A percentile compares a stretch with the other conserved stretches of the same genome.
These are phyloP conservation scores for Rhynchophorus ferrugineus DNA, from an alignment of 1,140 invertebrate genomes.

Conservation along the genomic window DNA sequence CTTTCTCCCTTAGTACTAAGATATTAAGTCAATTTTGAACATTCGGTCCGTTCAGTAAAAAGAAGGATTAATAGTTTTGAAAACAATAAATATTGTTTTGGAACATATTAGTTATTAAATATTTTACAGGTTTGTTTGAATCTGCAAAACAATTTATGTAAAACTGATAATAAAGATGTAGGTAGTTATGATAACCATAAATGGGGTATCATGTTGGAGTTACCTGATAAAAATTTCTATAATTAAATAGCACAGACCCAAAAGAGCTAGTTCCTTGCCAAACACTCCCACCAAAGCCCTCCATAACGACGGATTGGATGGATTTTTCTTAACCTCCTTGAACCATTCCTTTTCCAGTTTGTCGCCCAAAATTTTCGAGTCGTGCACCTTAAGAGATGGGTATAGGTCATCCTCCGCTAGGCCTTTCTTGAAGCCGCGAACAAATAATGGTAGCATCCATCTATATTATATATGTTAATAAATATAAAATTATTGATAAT, in stretches of 20 bases:
- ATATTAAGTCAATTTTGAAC: no score
- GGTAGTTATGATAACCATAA: background rate
- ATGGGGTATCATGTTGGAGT: conserved; percentile 12
- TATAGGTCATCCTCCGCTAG: conserved; percentile 29
- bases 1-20: no score
- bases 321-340: conserved; percentile 32
- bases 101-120: no score
- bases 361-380: conserved; percentile 44
- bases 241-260: conserved; percentile 19
- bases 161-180: background rate
- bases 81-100: no score
- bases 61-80: no score
- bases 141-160: background rate
- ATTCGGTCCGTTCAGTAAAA: no score
- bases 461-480: conserved; percentile 23
- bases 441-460: conserved; percentile 36
- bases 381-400: conserved; percentile 15
- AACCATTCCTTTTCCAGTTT: conserved; percentile 49
- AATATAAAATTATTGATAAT: background rate
- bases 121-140: no score
- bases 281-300: conserved; percentile 27
- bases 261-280: conserved; percentile 15
- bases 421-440: conserved; percentile 23
- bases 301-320: conserved; percentile 35
- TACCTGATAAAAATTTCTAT: conserved; percentile 34